phyloP scores from a whole-genome alignment of 1,140 invertebrate species.

The Chrysomallon squamiferum region DNA sequence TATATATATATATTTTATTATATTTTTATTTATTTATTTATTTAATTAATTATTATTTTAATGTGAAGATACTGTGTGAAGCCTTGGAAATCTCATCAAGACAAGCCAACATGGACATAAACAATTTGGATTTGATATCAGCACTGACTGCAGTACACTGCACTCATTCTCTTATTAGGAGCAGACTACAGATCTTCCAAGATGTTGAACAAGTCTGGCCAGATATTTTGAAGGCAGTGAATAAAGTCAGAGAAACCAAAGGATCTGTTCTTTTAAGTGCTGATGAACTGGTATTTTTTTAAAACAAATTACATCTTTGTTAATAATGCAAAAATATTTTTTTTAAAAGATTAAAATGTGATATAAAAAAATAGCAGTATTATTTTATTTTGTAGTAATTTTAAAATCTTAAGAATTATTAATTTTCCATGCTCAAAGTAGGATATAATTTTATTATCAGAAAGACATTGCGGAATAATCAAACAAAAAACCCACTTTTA shows the following conservation, averaged over 20 bases:
- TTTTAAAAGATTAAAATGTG: not conserved
- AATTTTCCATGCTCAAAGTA: not conserved
- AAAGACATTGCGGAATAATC: not conserved
- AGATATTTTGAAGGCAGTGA: not conserved
- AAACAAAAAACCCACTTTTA: too few species aligned
- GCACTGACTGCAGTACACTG: slow-evolving; percentile 4
- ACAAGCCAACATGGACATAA: not conserved
- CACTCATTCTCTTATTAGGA: not conserved
- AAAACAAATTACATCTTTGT: not conserved
- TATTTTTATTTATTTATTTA: too few species aligned
- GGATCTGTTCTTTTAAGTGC: slow-evolving; percentile 3
- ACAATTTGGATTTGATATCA: not conserved
- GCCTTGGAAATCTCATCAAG: slow-evolving; percentile 1
- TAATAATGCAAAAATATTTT: not conserved
- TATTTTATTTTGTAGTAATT: not conserved
- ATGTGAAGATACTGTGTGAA: not conserved
- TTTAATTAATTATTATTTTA: too few species aligned
- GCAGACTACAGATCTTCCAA: slow-evolving; percentile 5
- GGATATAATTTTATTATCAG: not conserved
- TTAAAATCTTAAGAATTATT: not conserved
- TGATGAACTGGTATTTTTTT: slow-evolving; percentile 24
- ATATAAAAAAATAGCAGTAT: not conserved
- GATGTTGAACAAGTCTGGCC: slow-evolving; percentile 3
- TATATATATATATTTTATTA: too few species aligned
- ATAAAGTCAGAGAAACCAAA: not conserved